phyloP scores from a whole-genome alignment of 2,113 vertebrate species.

The Fregata magnificens region DNA sequence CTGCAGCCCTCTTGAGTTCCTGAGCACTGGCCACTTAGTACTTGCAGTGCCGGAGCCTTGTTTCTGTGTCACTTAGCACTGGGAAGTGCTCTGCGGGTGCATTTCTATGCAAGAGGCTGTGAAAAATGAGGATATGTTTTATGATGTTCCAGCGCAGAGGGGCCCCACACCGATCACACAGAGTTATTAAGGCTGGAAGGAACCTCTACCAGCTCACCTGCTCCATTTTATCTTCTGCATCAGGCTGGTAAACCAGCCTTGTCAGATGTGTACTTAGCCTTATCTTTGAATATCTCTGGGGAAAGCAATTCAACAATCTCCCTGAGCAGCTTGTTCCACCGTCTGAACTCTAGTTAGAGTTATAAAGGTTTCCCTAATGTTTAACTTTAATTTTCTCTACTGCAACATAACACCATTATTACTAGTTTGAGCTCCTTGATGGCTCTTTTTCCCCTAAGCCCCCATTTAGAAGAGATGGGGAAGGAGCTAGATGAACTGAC shows the following conservation, averaged over 20 bases:
- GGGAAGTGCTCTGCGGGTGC: not conserved
- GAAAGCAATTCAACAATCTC: not conserved
- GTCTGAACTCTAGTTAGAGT: slow-evolving; percentile 24
- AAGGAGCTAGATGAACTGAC: not conserved
- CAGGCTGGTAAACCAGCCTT: slow-evolving; percentile 4
- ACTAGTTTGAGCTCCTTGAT: slow-evolving; percentile 21
- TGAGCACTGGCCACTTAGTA: not conserved
- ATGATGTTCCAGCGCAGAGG: not conserved
- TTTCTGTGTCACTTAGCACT: not conserved
- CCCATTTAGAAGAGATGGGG: not conserved
- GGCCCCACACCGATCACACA: not conserved
- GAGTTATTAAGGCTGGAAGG: not conserved
- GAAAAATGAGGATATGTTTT: not conserved
- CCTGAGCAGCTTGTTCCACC: not conserved
- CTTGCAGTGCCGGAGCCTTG: not conserved
- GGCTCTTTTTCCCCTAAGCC: slow-evolving; percentile 15
- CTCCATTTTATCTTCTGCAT: not conserved
- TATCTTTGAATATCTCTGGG: not conserved
- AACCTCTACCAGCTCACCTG: slow-evolving; percentile 11
- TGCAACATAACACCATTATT: slow-evolving; percentile 26
- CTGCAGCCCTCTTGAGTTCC: not conserved
- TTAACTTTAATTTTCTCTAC: slow-evolving; percentile 56
- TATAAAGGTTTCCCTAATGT: slow-evolving; percentile 41
- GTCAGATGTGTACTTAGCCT: slow-evolving; percentile 20
- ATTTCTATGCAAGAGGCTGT: not conserved